Percentiles rank a stretch among this genome's conserved stretches.
phyloP scores from a whole-genome alignment of 2,797 vertebrate genomes.

The Chrosomus eos region DNA sequence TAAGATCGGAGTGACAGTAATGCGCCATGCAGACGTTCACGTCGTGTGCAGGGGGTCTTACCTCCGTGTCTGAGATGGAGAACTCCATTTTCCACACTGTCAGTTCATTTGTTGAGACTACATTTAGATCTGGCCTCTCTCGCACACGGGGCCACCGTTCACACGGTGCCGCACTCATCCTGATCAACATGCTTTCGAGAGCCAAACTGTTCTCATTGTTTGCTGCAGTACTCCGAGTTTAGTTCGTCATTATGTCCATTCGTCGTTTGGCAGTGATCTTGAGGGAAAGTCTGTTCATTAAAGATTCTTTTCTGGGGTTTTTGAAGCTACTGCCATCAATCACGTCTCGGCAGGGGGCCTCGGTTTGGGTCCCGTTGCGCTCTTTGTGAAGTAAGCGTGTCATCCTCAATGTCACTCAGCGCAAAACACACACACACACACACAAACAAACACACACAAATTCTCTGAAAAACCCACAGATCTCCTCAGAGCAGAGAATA shows the following conservation, averaged over 20 bases:
- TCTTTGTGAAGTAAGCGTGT: conserved; percentile 53
- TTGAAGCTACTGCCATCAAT: conserved; percentile 52
- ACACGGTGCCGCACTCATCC: background rate
- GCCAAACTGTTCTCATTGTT: conserved; percentile 10
- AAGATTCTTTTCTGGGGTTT: conserved; percentile 48
- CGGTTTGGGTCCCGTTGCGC: conserved; percentile 42
- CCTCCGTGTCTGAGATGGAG: conserved; percentile 26
- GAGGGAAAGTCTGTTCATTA: conserved; percentile 49
- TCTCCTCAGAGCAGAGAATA: conserved; percentile 22
- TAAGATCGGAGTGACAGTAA: conserved; percentile 62
- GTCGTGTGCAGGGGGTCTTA: conserved; percentile 43
- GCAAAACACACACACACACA: conserved; percentile 29
- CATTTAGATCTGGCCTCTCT: background rate
- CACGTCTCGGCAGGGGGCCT: conserved; percentile 46
- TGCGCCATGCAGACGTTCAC: conserved; percentile 20
- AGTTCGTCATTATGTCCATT: conserved; percentile 41
- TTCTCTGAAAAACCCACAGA: conserved; percentile 45
- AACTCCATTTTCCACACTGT: conserved; percentile 35
- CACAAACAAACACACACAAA: conserved; percentile 3
- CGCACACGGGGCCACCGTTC: background rate
- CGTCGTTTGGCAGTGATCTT: conserved; percentile 20
- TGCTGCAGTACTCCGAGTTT: conserved; percentile 6
- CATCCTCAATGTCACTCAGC: conserved; percentile 52
- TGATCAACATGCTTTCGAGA: conserved; percentile 35
- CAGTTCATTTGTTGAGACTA: conserved; percentile 11